Conservation (phyloP, 2,888 invertebrate species). For the Crossocerus cetratus region DNA sequence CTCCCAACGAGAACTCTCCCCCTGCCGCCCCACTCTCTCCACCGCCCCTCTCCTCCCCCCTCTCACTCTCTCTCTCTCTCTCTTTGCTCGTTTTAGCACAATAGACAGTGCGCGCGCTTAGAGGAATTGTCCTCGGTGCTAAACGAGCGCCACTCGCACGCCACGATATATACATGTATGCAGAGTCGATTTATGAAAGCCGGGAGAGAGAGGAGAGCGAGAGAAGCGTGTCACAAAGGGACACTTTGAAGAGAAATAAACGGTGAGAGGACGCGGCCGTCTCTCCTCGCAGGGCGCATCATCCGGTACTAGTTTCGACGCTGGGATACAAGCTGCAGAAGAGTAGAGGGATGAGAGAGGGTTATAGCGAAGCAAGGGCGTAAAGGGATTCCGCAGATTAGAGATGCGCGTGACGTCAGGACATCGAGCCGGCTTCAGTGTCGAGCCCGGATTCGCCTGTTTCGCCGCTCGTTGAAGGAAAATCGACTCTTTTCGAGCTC, state of each 20-base stretch:
- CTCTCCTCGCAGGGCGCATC: too few relatives aligned
- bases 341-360: background rate
- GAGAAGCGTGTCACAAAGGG: background rate
- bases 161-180: too few relatives aligned
- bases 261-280: slow-evolving; percentile 20
- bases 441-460: background rate
- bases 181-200: too few relatives aligned
- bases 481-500: slow-evolving; percentile 4
- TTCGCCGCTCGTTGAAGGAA: background rate
- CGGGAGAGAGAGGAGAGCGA: too few relatives aligned
- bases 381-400: slow-evolving; percentile 32
- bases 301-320: background rate
- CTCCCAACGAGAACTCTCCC: background rate
- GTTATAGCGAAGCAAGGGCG: background rate
- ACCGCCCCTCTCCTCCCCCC: background rate
- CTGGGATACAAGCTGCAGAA: slow-evolving; percentile 1
- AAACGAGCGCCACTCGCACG: background rate
- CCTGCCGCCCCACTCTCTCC: background rate
- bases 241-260: slow-evolving; percentile 8
- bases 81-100: background rate
- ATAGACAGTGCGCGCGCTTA: too few relatives aligned
- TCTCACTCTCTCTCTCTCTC: background rate
- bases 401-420: slow-evolving; percentile 29
- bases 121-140: background rate
- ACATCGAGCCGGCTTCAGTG: slow-evolving; percentile 12